Evolutionary conservation across 1,140 invertebrate species (phyloP).

Genomic region (Penaeus vannamei): DNA sequence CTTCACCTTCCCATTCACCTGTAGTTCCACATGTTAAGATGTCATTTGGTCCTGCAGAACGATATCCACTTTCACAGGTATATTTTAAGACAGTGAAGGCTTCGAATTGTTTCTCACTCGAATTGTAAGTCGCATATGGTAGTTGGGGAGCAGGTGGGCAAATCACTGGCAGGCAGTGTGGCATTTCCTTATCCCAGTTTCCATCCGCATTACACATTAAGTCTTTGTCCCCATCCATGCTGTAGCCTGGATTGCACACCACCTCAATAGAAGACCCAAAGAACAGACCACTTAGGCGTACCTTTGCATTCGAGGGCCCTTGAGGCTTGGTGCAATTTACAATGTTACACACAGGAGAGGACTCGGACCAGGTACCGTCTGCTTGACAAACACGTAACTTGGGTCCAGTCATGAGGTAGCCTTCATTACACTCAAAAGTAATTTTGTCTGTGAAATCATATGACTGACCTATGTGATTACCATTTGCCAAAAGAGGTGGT

Average conservation of each 20-base stretch:
- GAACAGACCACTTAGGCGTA: slow-evolving; percentile 55
- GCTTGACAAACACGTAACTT: slow-evolving; percentile 72
- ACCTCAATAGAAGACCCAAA: slow-evolving; percentile 61
- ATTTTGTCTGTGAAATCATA: slow-evolving; percentile 65
- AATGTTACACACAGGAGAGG: slow-evolving; percentile 56
- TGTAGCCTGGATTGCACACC: slow-evolving; percentile 61
- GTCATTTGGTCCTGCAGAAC: background rate
- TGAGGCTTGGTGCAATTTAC: slow-evolving; percentile 65
- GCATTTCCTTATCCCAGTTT: slow-evolving; percentile 64
- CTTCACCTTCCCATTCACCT: slow-evolving; percentile 60
- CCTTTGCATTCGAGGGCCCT: slow-evolving; percentile 59
- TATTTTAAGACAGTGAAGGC: slow-evolving; percentile 62
- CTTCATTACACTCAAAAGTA: slow-evolving; percentile 61
- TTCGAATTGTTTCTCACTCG: slow-evolving; percentile 61
- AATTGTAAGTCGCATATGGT: slow-evolving; percentile 63
- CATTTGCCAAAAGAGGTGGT: slow-evolving; percentile 54
- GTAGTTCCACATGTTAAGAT: slow-evolving; percentile 47
- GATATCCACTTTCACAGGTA: slow-evolving; percentile 62
- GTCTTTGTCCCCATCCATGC: slow-evolving; percentile 44
- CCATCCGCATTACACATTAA: slow-evolving; percentile 58
- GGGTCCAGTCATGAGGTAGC: slow-evolving; percentile 54
- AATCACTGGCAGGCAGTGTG: slow-evolving; percentile 61
- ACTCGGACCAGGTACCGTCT: slow-evolving; percentile 74
- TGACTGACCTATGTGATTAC: slow-evolving; percentile 47
- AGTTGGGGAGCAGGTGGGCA: slow-evolving; percentile 64